phyloP scores from a whole-genome alignment of 2,797 vertebrate genomes.

The Peromyscus aztecus region DNA sequence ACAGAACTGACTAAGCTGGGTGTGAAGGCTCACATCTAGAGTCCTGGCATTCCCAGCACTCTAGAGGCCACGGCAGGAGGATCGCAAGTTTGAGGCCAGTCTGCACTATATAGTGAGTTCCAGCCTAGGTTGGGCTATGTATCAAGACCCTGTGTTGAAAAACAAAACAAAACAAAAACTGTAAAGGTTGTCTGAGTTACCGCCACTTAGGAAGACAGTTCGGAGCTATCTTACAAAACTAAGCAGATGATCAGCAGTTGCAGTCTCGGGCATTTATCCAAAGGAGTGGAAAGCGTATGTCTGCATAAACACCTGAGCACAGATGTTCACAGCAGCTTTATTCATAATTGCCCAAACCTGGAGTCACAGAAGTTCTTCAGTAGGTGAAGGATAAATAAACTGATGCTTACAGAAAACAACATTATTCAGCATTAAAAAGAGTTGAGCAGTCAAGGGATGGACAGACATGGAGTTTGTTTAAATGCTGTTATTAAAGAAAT shows the following conservation, averaged over 20 bases:
- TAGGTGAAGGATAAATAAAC: not conserved
- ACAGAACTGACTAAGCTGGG: not conserved
- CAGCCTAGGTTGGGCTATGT: not conserved
- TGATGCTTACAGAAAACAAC: not conserved
- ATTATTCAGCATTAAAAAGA: not conserved
- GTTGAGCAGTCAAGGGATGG: not conserved
- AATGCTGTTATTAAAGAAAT: not conserved
- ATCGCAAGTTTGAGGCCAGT: not conserved
- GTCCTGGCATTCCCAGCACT: not conserved
- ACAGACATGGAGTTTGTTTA: not conserved
- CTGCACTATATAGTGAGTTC: not conserved
- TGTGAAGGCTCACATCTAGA: not conserved
- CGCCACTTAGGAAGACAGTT: not conserved
- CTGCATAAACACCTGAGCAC: not conserved
- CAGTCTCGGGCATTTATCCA: not conserved
- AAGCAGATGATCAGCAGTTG: not conserved
- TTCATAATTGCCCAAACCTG: not conserved
- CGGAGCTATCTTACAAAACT: not conserved
- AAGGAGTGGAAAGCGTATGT: not conserved
- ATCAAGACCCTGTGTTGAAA: not conserved
- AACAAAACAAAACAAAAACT: not conserved
- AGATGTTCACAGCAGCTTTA: not conserved
- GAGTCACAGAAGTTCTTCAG: not conserved
- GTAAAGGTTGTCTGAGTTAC: not conserved
- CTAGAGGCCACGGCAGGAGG: not conserved